Evolutionary conservation across 2,797 vertebrate genomes (phyloP).

Genomic region (Argya squamiceps): DNA sequence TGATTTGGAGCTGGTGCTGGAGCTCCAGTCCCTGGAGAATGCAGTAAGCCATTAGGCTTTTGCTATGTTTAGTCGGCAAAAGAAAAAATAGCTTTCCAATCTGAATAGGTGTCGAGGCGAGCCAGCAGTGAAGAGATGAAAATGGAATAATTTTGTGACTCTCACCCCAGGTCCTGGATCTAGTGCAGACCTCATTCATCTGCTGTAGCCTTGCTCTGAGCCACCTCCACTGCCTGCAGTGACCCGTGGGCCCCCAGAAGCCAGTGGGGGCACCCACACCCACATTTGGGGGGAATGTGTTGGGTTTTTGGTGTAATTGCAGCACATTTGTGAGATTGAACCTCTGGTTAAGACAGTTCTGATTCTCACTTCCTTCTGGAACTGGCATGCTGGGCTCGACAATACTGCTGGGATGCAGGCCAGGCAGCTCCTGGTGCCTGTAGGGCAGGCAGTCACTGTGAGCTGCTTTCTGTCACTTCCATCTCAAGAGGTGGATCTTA

Average conservation of each 20-base stretch:
- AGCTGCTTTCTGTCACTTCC: not conserved
- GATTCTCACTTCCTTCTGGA: not conserved
- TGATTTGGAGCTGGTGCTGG: not conserved
- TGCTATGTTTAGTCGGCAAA: not conserved
- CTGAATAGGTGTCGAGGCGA: not conserved
- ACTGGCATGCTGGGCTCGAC: rapidly evolving
- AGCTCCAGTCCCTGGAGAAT: not conserved
- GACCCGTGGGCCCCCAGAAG: rapidly evolving
- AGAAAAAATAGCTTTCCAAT: not conserved
- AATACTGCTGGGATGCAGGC: not conserved
- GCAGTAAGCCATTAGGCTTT: not conserved
- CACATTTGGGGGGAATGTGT: rapidly evolving
- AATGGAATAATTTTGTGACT: not conserved
- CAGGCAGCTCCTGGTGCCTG: not conserved
- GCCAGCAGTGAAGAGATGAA: not conserved
- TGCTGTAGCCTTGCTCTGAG: not conserved
- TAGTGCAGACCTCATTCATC: not conserved
- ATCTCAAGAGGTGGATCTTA: not conserved
- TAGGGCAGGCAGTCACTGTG: rapidly evolving
- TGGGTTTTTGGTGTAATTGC: not conserved
- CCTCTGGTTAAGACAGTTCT: not conserved
- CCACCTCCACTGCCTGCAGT: not conserved
- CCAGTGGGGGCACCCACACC: not conserved
- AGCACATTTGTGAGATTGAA: rapidly evolving
- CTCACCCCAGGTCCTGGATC: not conserved